Percentiles rank a stretch among this genome's conserved stretches.
These are phyloP conservation scores for Diachasma alloeum DNA, from an alignment of 1,140 invertebrate species.

Conservation along the genomic window DNA sequence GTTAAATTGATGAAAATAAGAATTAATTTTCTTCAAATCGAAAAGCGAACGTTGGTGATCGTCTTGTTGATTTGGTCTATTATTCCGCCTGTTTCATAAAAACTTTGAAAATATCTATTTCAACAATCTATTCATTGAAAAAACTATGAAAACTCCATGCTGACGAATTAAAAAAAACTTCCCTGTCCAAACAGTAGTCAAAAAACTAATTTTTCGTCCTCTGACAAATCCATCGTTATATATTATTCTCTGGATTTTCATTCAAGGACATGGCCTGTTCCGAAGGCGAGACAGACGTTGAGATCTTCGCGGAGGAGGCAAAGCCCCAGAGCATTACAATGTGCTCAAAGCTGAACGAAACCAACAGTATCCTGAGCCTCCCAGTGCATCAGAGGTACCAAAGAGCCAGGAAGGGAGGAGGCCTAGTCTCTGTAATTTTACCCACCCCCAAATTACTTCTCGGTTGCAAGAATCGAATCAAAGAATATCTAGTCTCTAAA, in stretches of 20 bases:
- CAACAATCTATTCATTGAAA: no score
- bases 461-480: slow-evolving; percentile 51
- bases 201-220: no score
- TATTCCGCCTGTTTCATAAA: no score
- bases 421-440: slow-evolving; percentile 44
- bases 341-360: slow-evolving; percentile 40
- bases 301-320: slow-evolving; percentile 56
- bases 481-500: slow-evolving; percentile 47
- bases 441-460: slow-evolving; percentile 47
- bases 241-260: background rate
- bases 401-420: slow-evolving; percentile 39
- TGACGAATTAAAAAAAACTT: no score
- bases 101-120: no score
- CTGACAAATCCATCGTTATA: no score
- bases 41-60: no score
- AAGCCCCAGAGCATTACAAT: slow-evolving; percentile 48
- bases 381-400: slow-evolving; percentile 61
- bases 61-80: no score
- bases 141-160: no score
- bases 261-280: slow-evolving; percentile 49
- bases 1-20: no score
- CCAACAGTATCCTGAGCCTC: slow-evolving; percentile 38
- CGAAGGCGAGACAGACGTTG: slow-evolving; percentile 51
- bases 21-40: no score
- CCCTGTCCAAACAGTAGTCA: no score